Conservation (phyloP, 2,797 vertebrate species). For the Okamejei kenojei region DNA sequence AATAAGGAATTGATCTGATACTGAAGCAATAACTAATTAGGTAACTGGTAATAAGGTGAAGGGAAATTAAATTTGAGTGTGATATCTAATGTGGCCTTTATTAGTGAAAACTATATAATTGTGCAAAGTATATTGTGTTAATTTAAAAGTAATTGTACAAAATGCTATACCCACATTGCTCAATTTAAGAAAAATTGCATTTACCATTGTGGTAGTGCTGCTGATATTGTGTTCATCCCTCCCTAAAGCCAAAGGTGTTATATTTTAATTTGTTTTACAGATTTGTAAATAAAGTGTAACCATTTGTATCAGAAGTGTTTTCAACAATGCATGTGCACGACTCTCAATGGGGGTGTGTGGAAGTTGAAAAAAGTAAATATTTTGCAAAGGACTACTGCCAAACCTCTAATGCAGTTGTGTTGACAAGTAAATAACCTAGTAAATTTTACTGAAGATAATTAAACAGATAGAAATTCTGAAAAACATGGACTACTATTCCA, state of each 20-base stretch:
- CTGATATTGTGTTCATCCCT: neutral
- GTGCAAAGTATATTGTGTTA: neutral
- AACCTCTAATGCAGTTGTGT: neutral
- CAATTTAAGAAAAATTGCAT: neutral
- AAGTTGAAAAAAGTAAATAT: too few relatives aligned
- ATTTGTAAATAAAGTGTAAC: slow-evolving; percentile 27
- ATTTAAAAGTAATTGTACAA: neutral
- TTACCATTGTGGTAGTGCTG: neutral
- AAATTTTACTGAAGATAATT: neutral
- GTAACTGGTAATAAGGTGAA: neutral
- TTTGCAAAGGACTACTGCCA: neutral
- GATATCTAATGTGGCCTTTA: neutral
- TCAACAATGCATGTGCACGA: slow-evolving; percentile 49
- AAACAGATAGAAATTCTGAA: neutral
- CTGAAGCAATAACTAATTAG: slow-evolving; percentile 33
- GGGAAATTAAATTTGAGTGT: neutral
- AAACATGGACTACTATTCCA: too few relatives aligned
- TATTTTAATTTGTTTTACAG: slow-evolving; percentile 19
- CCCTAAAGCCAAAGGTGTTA: slow-evolving; percentile 21
- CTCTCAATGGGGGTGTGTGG: slow-evolving; percentile 14
- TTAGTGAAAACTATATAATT: neutral
- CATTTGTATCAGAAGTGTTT: neutral
- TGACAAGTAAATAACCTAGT: neutral
- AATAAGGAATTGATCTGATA: neutral
- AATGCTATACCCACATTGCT: neutral